Evolutionary conservation across 1,140 invertebrate species (phyloP).

Genomic region (Alviniconcha marisindica): DNA sequence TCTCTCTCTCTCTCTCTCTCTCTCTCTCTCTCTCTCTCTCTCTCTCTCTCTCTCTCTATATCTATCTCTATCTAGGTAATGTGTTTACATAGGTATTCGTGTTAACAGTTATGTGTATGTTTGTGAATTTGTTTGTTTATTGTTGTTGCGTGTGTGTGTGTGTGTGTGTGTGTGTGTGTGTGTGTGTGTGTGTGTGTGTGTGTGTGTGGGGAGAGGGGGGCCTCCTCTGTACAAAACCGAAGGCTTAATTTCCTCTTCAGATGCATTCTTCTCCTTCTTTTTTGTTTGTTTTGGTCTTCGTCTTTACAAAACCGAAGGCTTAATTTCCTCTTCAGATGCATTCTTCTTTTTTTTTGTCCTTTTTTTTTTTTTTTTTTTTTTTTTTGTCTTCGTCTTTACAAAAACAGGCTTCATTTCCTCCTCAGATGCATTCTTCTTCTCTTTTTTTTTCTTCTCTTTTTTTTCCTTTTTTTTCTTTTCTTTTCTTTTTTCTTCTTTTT

Average conservation of each 20-base stretch:
- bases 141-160: background rate
- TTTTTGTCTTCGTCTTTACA: no score
- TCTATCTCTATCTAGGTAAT: background rate
- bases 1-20: no score
- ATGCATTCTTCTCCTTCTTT: background rate
- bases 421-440: background rate
- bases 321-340: background rate
- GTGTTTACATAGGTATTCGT: background rate
- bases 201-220: conserved; percentile 4
- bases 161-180: background rate
- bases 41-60: no score
- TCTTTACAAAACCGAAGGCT: background rate
- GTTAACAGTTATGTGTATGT: background rate
- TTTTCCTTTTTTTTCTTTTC: background rate
- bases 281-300: background rate
- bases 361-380: background rate
- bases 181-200: conserved; percentile 14
- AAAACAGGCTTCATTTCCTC: background rate
- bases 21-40: no score
- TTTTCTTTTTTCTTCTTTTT: background rate
- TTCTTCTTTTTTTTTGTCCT: background rate
- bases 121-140: background rate
- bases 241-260: no score
- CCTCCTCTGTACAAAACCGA: no score
- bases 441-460: background rate